Evolutionary conservation across 2,797 vertebrate genomes (phyloP).

Genomic region (Danio tinwini): DNA sequence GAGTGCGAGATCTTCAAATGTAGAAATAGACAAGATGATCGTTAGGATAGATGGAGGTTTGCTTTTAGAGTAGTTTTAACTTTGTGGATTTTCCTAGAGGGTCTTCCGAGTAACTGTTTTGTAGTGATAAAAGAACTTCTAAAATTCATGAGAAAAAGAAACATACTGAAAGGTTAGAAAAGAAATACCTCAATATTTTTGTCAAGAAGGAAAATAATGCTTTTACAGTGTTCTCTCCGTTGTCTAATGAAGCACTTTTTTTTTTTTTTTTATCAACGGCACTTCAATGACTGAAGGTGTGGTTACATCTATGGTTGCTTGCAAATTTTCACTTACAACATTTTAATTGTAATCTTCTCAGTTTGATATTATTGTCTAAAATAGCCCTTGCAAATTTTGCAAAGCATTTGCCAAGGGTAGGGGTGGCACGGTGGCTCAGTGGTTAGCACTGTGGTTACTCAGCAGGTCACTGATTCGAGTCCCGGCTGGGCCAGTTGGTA

Average conservation of each 20-base stretch:
- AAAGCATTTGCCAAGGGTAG: no score
- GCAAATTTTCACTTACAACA: neutral
- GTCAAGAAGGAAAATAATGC: conserved; percentile 41
- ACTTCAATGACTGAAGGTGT: conserved; percentile 57
- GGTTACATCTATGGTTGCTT: conserved; percentile 36
- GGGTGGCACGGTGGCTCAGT: no score
- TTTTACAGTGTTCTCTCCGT: conserved; percentile 59
- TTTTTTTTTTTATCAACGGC: conserved; percentile 53
- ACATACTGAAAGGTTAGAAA: conserved; percentile 39
- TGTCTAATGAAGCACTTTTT: conserved; percentile 63
- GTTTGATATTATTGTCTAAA: neutral
- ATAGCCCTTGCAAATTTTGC: neutral
- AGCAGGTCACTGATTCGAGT: no score
- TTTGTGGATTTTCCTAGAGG: conserved; percentile 27
- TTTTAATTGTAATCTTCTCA: neutral
- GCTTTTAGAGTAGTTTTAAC: conserved; percentile 58
- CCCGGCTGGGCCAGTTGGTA: no score
- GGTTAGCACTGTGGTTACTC: no score
- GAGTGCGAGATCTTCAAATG: conserved; percentile 14
- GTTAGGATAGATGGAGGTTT: conserved; percentile 53
- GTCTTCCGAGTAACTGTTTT: conserved; percentile 50
- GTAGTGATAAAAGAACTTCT: conserved; percentile 51
- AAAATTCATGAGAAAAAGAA: conserved; percentile 44
- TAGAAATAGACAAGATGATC: conserved; percentile 43
- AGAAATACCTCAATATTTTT: conserved; percentile 55